These are phyloP conservation scores for Bombus cullumanus DNA, from an alignment of 1,140 invertebrate genomes.

Conservation along the genomic window DNA sequence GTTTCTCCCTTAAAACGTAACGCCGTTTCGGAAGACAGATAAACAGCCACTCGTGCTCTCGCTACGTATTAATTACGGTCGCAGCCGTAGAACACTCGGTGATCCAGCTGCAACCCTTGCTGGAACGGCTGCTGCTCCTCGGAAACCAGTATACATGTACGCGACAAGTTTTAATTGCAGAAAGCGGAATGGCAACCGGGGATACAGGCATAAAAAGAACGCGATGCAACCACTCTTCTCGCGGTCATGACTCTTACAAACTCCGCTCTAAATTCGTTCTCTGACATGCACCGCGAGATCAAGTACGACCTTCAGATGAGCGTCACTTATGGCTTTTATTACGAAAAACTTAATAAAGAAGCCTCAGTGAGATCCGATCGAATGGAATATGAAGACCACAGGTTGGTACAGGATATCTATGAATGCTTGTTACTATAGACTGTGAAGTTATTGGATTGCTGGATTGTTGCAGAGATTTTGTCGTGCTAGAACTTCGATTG, in stretches of 20 bases:
- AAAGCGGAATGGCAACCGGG: conserved; percentile 6
- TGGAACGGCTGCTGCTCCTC: not conserved
- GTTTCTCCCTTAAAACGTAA: conserved; percentile 24
- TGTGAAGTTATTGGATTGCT: not conserved
- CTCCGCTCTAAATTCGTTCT: conserved; percentile 28
- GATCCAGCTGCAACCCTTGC: conserved; percentile 9
- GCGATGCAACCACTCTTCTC: conserved; percentile 6
- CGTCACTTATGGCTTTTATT: not conserved
- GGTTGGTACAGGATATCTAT: not conserved
- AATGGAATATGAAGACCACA: not conserved
- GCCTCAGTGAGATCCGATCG: not conserved
- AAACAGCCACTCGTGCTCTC: conserved; percentile 44
- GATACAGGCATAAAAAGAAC: conserved; percentile 29
- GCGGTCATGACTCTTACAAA: conserved; percentile 18
- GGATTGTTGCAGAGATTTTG: not conserved
- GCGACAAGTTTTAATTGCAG: conserved; percentile 45
- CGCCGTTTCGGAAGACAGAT: conserved; percentile 38
- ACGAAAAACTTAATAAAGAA: not conserved
- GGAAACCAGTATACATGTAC: conserved; percentile 1
- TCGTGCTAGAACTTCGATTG: not conserved
- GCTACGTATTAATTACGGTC: conserved; percentile 48
- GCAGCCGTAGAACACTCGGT: conserved; percentile 7
- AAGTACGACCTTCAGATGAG: not conserved
- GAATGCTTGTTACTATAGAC: not conserved
- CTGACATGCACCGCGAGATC: not conserved